phyloP scores from a whole-genome alignment of 2,113 vertebrate species.

The Clarias batrachus region DNA sequence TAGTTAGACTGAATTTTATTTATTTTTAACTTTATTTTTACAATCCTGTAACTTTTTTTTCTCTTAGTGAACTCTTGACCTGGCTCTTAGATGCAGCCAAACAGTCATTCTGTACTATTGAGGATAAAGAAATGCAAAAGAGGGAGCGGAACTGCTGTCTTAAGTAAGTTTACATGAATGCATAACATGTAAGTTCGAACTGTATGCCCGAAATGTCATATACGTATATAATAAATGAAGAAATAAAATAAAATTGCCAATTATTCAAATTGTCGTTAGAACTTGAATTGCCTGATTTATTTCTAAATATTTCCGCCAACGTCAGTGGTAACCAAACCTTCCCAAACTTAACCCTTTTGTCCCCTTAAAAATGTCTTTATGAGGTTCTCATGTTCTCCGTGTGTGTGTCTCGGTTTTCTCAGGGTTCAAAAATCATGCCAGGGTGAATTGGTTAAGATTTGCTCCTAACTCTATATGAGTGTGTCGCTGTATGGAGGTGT shows the following conservation, averaged over 20 bases:
- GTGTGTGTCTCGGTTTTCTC: not conserved
- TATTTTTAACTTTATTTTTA: not conserved
- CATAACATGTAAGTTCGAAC: not conserved
- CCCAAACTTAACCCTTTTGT: not conserved
- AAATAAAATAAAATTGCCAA: not conserved
- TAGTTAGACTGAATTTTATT: not conserved
- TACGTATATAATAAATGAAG: not conserved
- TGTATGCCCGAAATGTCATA: not conserved
- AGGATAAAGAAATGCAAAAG: slow-evolving; percentile 30
- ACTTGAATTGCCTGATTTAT: not conserved
- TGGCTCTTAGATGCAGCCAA: slow-evolving; percentile 81
- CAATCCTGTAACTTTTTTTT: not conserved
- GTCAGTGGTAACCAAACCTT: not conserved
- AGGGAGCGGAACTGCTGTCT: slow-evolving; percentile 63
- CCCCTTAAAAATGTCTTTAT: not conserved
- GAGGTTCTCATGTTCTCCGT: not conserved
- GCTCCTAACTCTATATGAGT: not conserved
- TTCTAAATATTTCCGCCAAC: not conserved
- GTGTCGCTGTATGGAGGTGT: not conserved
- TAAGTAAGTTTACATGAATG: slow-evolving; percentile 56
- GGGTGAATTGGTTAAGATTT: not conserved
- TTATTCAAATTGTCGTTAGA: not conserved
- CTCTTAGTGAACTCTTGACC: slow-evolving; percentile 80
- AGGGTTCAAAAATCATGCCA: not conserved
- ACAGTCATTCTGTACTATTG: slow-evolving; percentile 58